A percentile compares a stretch with the other conserved stretches of the same genome.
Evolutionary conservation across 2,113 vertebrate species (phyloP).

Genomic region (Penelope pileata): DNA sequence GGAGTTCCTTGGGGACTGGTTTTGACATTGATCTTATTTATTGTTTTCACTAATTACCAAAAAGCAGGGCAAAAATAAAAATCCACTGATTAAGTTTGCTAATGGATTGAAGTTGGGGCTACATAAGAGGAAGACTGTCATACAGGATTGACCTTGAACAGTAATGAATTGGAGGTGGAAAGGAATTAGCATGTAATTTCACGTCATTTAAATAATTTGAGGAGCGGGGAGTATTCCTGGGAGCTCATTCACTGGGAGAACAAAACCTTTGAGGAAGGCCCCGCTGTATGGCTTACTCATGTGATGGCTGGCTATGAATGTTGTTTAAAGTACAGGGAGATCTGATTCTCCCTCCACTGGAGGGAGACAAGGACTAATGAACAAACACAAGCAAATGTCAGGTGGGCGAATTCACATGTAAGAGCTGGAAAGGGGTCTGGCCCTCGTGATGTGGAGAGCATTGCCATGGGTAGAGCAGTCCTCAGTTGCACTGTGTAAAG

Average conservation of each 20-base stretch:
- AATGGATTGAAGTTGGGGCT: not conserved
- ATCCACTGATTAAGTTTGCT: conserved; percentile 11
- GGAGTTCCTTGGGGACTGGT: not conserved
- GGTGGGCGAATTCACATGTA: not conserved
- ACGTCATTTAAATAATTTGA: not conserved
- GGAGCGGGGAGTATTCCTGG: not conserved
- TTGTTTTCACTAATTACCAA: conserved; percentile 18
- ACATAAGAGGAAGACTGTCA: not conserved
- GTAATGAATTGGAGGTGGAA: not conserved
- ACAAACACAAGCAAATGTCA: not conserved
- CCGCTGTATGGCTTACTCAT: not conserved
- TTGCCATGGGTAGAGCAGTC: not conserved
- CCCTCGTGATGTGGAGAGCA: not conserved
- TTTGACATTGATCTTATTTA: conserved; percentile 27
- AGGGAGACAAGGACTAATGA: conserved; percentile 31
- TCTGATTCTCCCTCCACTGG: not conserved
- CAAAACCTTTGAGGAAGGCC: not conserved
- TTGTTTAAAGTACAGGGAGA: not conserved
- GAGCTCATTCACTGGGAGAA: not conserved
- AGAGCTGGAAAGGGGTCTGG: not conserved
- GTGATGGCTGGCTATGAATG: not conserved
- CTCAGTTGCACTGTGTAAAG: not conserved
- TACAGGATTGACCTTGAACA: not conserved
- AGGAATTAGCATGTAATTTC: not conserved
- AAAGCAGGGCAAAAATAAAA: not conserved